A percentile compares a stretch with the other conserved stretches of the same genome.
These are phyloP conservation scores for Acanthosepion lycidas DNA, from an alignment of 2,888 invertebrate genomes.

Conservation along the genomic window DNA sequence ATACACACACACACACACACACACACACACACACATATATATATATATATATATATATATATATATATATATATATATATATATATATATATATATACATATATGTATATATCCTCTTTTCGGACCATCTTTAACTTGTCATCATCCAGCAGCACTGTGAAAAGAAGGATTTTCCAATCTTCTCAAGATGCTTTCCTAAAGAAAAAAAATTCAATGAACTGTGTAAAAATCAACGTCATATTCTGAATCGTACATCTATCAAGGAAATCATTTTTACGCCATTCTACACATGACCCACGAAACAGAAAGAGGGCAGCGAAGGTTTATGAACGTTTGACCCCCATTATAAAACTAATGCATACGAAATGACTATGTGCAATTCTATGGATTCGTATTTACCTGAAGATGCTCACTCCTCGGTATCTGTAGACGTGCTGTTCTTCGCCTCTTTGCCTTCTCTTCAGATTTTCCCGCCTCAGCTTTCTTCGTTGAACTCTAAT, in stretches of 20 bases:
- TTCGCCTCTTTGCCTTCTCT: not conserved
- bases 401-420: not conserved
- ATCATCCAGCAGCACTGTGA: not conserved
- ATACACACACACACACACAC: too few relatives aligned
- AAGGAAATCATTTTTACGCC: not conserved
- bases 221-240: not conserved
- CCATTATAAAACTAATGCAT: slow-evolving; percentile 33
- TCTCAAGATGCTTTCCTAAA: not conserved
- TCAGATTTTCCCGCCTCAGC: not conserved
- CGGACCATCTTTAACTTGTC: not conserved
- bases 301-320: slow-evolving; percentile 8
- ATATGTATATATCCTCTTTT: too few relatives aligned
- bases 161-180: not conserved
- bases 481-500: not conserved
- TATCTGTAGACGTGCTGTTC: not conserved
- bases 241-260: not conserved
- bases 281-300: not conserved
- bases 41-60: too few relatives aligned
- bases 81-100: too few relatives aligned
- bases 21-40: too few relatives aligned
- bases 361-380: not conserved
- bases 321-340: not conserved
- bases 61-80: too few relatives aligned
- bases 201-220: not conserved
- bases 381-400: not conserved